A percentile compares a stretch with the other conserved stretches of the same genome.
These are phyloP conservation scores for Drosophila mulleri DNA, from an alignment of 2,888 invertebrate genomes.

Conservation along the genomic window DNA sequence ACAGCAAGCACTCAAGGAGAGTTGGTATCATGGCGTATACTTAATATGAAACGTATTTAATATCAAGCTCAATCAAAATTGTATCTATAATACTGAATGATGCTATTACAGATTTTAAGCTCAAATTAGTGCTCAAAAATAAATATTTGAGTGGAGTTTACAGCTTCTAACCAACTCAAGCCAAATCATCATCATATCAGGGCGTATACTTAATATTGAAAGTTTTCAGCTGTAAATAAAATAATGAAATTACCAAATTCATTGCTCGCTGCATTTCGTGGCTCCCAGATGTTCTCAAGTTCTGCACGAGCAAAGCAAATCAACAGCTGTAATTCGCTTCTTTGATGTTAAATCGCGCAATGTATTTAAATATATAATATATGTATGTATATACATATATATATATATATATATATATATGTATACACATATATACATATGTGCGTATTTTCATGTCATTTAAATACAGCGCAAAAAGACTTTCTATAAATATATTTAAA, in stretches of 20 bases:
- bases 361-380: neutral
- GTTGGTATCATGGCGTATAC: too few species aligned
- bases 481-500: constrained; percentile 1
- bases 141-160: too few species aligned
- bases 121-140: too few species aligned
- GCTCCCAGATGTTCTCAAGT: neutral
- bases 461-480: neutral
- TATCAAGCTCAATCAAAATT: too few species aligned
- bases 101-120: too few species aligned
- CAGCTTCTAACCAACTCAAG: neutral
- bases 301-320: neutral
- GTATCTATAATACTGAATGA: too few species aligned
- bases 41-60: too few species aligned
- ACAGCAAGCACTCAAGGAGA: too few species aligned
- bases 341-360: neutral
- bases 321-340: neutral
- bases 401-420: neutral
- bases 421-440: too few species aligned
- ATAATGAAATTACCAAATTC: neutral
- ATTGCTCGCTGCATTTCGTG: neutral
- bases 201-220: neutral
- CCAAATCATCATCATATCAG: neutral
- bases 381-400: neutral
- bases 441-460: neutral
- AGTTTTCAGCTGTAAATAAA: neutral